These are phyloP conservation scores for Heteromurus nitidus DNA, from an alignment of 2,888 invertebrate species.

Conservation along the genomic window DNA sequence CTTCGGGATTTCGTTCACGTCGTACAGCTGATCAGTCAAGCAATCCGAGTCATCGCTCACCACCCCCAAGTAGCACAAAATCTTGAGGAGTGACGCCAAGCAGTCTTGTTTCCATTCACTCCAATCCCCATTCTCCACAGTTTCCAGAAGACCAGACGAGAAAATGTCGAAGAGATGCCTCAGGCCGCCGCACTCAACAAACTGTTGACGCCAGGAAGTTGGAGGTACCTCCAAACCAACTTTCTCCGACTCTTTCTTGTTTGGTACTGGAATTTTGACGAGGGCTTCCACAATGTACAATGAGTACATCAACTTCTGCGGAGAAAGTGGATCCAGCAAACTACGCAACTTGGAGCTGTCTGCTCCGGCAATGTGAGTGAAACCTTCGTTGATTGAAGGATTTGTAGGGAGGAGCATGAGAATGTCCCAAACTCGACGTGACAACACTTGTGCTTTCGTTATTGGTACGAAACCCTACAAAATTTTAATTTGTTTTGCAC, in stretches of 20 bases:
- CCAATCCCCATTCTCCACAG: constrained; percentile 80
- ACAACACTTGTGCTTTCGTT: constrained; percentile 91
- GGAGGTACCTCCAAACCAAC: constrained; percentile 32
- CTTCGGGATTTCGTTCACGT: constrained; percentile 69
- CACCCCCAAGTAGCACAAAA: constrained; percentile 90
- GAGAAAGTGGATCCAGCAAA: constrained; percentile 89
- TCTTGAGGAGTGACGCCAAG: constrained; percentile 88
- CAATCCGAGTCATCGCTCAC: constrained; percentile 74
- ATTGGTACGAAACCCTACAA: constrained; percentile 83
- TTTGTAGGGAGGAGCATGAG: constrained; percentile 93
- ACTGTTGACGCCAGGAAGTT: constrained; percentile 83
- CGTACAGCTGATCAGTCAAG: constrained; percentile 72
- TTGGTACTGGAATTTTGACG: constrained; percentile 65
- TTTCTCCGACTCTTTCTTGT: constrained; percentile 26
- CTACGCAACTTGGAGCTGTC: constrained; percentile 81
- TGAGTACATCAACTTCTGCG: constrained; percentile 96
- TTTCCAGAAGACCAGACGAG: constrained; percentile 88
- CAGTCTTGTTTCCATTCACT: constrained; percentile 97
- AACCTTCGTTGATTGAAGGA: constrained; percentile 88
- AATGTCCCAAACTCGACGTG: constrained; percentile 95
- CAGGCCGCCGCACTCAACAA: constrained; percentile 91
- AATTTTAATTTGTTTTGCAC: too few relatives aligned
- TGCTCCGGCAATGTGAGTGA: constrained; percentile 81
- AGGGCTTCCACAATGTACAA: constrained; percentile 91
- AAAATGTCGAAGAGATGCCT: constrained; percentile 93